Percentiles rank a stretch among this genome's conserved stretches.
These are phyloP conservation scores for Hemaris fuciformis DNA, from an alignment of 2,888 invertebrate species.

Conservation along the genomic window DNA sequence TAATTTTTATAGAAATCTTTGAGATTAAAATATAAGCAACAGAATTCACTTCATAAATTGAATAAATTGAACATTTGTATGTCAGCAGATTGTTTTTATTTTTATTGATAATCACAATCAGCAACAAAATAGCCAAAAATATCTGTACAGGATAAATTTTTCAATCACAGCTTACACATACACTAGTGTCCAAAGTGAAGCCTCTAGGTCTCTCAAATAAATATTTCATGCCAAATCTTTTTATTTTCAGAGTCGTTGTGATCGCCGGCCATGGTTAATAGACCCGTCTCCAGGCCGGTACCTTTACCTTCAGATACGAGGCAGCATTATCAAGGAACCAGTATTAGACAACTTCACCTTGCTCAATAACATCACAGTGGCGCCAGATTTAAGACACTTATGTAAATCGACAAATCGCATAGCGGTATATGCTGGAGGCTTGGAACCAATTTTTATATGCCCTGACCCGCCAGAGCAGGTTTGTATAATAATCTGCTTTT, in stretches of 20 bases:
- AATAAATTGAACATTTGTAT: too few relatives aligned
- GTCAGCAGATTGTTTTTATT: too few relatives aligned
- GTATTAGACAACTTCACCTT: conserved; percentile 75
- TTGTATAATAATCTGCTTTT: conserved; percentile 17
- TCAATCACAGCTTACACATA: too few relatives aligned
- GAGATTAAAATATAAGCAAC: too few relatives aligned
- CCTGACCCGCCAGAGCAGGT: conserved; percentile 70
- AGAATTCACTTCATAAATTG: too few relatives aligned
- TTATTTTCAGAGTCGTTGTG: conserved; percentile 86
- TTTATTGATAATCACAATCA: too few relatives aligned
- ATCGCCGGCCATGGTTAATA: conserved; percentile 89
- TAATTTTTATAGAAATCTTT: too few relatives aligned
- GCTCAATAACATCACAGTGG: conserved; percentile 81
- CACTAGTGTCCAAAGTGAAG: too few relatives aligned
- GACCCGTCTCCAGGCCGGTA: conserved; percentile 89
- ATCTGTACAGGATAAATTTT: too few relatives aligned
- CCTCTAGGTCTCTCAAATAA: too few relatives aligned
- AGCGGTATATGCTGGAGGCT: conserved; percentile 87
- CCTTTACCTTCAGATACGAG: conserved; percentile 89
- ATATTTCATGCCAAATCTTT: too few relatives aligned
- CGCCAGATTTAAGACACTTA: conserved; percentile 76
- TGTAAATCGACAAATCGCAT: conserved; percentile 91
- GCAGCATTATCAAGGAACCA: conserved; percentile 80
- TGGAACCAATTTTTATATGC: conserved; percentile 83
- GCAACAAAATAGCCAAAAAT: too few relatives aligned